Evolutionary conservation across 1,140 invertebrate species (phyloP).

Genomic region (Neelides sp.): DNA sequence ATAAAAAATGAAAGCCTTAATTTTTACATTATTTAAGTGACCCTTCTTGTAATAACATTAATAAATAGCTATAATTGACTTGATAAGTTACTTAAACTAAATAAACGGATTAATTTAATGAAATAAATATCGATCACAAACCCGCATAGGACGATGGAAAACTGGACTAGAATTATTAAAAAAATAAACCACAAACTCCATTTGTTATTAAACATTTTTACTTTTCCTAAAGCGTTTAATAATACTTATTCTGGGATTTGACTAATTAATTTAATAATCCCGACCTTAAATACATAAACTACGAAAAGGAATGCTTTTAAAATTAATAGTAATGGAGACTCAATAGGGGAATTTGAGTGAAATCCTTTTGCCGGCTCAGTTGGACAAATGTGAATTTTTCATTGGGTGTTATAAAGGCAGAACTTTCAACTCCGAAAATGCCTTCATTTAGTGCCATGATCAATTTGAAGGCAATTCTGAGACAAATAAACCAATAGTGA

Average conservation of each 20-base stretch:
- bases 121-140: conserved; percentile 6
- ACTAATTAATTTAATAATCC: not conserved
- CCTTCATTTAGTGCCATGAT: too few relatives aligned
- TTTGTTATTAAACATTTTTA: conserved; percentile 9
- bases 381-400: conserved; percentile 18
- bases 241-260: not conserved
- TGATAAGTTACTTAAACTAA: not conserved
- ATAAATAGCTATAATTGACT: not conserved
- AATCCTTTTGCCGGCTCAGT: conserved; percentile 4
- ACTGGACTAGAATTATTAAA: conserved; percentile 19
- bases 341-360: not conserved
- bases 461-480: too few relatives aligned
- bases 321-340: not conserved
- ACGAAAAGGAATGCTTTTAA: too few relatives aligned
- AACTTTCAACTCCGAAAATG: too few relatives aligned
- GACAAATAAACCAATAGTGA: too few relatives aligned
- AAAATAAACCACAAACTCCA: conserved; percentile 12
- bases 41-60: not conserved
- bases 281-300: not conserved
- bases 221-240: not conserved
- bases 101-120: not conserved
- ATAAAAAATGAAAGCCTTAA: conserved; percentile 29
- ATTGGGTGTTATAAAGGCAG: conserved; percentile 16
- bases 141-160: conserved; percentile 21
- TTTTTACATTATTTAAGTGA: not conserved